phyloP scores from a whole-genome alignment of 2,797 vertebrate genomes.

The Myotis vivesi region DNA sequence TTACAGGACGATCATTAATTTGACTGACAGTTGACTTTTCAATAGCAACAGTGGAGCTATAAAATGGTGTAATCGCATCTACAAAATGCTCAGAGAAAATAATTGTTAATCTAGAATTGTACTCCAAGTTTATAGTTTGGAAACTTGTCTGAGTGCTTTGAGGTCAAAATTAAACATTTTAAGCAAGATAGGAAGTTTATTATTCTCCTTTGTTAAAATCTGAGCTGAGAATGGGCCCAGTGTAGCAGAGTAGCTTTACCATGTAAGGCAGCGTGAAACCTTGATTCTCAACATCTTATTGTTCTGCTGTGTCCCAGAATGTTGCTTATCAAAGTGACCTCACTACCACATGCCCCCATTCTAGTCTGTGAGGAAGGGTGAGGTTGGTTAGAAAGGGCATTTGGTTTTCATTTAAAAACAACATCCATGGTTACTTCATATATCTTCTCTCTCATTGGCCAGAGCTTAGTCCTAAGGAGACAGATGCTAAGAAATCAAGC shows the following conservation, averaged over 20 bases:
- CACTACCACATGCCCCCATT: background rate
- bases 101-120: background rate
- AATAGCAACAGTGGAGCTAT: background rate
- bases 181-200: background rate
- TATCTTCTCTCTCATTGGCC: background rate
- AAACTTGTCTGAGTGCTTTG: background rate
- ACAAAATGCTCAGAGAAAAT: background rate
- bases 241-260: background rate
- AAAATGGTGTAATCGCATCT: background rate
- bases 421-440: no score
- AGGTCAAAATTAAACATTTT: background rate
- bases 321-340: background rate
- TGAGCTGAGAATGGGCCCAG: background rate
- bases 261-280: background rate
- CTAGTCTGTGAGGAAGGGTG: background rate
- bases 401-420: background rate
- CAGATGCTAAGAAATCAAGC: background rate
- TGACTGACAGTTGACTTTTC: background rate
- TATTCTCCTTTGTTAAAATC: background rate
- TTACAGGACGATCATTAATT: background rate
- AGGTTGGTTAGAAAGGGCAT: background rate
- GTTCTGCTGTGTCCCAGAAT: background rate
- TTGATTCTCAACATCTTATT: background rate
- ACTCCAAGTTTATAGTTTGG: background rate
- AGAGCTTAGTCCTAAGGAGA: background rate